A percentile compares a stretch with the other conserved stretches of the same genome.
Conservation (phyloP, 2,888 invertebrate genomes). For the Drosophila ezoana region DNA sequence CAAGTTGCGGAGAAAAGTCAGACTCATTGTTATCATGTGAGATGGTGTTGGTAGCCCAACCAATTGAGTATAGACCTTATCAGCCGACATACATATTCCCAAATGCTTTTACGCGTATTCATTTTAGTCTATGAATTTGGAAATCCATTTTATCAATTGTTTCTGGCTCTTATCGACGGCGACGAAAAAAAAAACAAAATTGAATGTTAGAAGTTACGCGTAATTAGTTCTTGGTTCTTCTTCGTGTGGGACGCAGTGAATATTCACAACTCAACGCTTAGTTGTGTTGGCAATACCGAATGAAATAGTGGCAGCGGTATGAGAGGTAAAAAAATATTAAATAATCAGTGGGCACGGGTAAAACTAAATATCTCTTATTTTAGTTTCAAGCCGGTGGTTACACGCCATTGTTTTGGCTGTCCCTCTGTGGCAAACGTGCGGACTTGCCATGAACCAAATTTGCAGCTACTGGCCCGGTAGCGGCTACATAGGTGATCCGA, state of each 20-base stretch:
- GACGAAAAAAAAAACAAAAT: neutral
- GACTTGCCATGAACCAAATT: slow-evolving; percentile 35
- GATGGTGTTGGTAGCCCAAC: neutral
- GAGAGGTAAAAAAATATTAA: slow-evolving; percentile 19
- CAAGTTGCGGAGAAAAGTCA: neutral
- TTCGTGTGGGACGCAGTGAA: neutral
- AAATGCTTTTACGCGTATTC: neutral
- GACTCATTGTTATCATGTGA: neutral
- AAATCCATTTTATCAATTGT: slow-evolving; percentile 6
- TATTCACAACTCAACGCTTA: slow-evolving; percentile 1
- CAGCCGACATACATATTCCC: neutral
- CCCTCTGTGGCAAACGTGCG: slow-evolving; percentile 1
- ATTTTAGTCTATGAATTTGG: slow-evolving; percentile 1
- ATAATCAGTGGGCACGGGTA: neutral
- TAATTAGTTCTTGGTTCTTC: slow-evolving; percentile 21
- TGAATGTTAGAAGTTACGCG: slow-evolving; percentile 10
- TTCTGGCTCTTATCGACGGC: slow-evolving; percentile 28
- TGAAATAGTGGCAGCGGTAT: slow-evolving; percentile 16
- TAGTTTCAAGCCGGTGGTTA: slow-evolving; percentile 30
- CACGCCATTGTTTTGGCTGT: slow-evolving; percentile 7
- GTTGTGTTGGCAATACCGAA: slow-evolving; percentile 12
- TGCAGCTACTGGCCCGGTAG: slow-evolving; percentile 40
- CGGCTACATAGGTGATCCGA: slow-evolving; percentile 48
- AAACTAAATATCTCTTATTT: slow-evolving; percentile 33
- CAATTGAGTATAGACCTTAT: slow-evolving; percentile 16